Conservation (phyloP, 2,113 vertebrate genomes). For the Cryptomyrus ogoouensis region DNA sequence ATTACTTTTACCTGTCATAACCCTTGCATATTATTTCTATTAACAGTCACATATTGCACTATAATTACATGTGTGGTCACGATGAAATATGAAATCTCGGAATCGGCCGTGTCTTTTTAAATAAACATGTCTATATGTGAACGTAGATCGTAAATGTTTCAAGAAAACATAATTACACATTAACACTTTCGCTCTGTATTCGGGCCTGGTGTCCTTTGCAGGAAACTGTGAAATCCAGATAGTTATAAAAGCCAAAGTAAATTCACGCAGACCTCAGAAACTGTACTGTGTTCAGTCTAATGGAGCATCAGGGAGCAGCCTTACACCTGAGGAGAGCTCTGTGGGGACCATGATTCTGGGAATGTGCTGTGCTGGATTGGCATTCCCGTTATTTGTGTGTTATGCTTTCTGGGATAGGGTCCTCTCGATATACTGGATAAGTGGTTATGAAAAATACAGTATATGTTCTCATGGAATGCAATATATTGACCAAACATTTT, state of each 20-base stretch:
- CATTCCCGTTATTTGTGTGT: background rate
- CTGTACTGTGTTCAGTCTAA: background rate
- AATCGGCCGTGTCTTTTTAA: slow-evolving; percentile 6
- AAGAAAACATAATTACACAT: slow-evolving; percentile 37
- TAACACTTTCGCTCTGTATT: slow-evolving; percentile 31
- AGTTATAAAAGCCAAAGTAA: slow-evolving; percentile 41
- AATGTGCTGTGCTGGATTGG: background rate
- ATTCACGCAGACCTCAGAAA: slow-evolving; percentile 31
- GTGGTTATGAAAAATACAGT: background rate
- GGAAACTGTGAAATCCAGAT: slow-evolving; percentile 34
- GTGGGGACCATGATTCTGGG: background rate
- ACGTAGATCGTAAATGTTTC: slow-evolving; percentile 32
- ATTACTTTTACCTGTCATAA: background rate
- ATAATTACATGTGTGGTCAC: background rate
- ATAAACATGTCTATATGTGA: slow-evolving; percentile 22
- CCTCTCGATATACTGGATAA: background rate
- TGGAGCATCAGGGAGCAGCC: background rate
- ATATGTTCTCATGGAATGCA: background rate
- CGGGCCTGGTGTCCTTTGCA: slow-evolving; percentile 23
- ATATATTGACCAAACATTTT: background rate
- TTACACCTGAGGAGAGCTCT: background rate
- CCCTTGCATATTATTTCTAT: background rate
- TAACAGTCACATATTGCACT: background rate
- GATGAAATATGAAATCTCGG: slow-evolving; percentile 6
- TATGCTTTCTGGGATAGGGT: background rate